phyloP scores from a whole-genome alignment of 64 coral and sea anemone genomes.

The Trachythela sp. region DNA sequence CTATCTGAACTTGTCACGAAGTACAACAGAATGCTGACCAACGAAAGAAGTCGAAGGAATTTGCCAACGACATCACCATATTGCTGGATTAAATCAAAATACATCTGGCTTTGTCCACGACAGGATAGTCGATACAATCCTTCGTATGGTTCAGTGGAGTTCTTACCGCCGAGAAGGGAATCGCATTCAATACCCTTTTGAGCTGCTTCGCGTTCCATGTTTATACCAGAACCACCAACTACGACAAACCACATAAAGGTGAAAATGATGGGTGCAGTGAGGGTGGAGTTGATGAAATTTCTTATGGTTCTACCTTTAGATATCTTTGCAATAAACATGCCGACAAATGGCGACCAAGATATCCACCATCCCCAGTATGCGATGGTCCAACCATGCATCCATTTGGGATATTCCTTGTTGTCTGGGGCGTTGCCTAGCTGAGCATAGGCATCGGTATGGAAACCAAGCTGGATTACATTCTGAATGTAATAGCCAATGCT shows the following conservation, averaged over 20 bases:
- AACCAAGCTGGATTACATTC: background rate
- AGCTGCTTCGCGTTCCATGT: conserved; percentile 10
- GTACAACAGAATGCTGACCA: conserved; percentile 1
- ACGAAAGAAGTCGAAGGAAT: background rate
- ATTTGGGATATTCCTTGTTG: background rate
- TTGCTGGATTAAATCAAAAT: conserved; percentile 18
- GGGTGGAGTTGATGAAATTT: background rate
- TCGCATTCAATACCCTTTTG: background rate
- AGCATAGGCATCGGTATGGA: background rate
- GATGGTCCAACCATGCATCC: conserved; percentile 11
- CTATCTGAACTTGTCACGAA: conserved; percentile 16
- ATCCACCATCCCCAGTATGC: conserved; percentile 23
- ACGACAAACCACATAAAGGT: conserved; percentile 17
- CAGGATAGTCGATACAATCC: background rate
- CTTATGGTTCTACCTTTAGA: background rate
- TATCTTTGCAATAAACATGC: conserved; percentile 14
- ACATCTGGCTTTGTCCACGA: background rate
- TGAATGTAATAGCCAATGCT: conserved; percentile 16
- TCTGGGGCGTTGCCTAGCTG: background rate
- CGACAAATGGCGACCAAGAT: background rate
- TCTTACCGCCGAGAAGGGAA: background rate
- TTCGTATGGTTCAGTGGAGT: background rate
- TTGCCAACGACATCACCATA: background rate
- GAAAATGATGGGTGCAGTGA: background rate
- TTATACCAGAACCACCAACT: background rate